These are phyloP conservation scores for Brachionus paranguensis DNA, from an alignment of 1,140 invertebrate genomes.

Conservation along the genomic window DNA sequence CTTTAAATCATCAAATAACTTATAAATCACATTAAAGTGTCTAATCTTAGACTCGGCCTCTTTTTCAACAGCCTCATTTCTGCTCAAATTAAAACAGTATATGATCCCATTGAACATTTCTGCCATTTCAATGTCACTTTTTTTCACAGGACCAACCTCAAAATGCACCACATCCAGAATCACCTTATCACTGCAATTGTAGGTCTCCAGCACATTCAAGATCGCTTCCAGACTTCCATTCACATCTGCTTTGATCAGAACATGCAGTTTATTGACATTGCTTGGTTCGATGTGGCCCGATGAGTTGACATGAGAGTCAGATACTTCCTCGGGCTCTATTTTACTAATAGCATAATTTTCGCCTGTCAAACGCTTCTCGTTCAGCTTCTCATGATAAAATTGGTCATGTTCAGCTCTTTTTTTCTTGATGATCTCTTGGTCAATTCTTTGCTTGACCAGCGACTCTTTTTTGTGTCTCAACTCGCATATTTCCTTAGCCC, in stretches of 20 bases:
- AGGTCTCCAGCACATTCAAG: constrained; percentile 80
- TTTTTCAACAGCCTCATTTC: not conserved
- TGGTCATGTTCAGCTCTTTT: constrained; percentile 64
- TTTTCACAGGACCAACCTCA: constrained; percentile 75
- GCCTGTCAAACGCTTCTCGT: not conserved
- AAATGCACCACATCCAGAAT: constrained; percentile 78
- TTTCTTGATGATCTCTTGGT: constrained; percentile 62
- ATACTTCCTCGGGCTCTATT: not conserved
- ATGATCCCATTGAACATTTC: constrained; percentile 67
- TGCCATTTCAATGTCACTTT: constrained; percentile 78
- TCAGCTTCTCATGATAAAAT: constrained; percentile 26
- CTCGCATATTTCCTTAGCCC: constrained; percentile 41
- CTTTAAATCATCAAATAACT: constrained; percentile 79
- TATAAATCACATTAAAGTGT: constrained; percentile 79
- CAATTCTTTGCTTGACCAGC: constrained; percentile 63
- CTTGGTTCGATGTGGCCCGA: not conserved
- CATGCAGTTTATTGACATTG: not conserved
- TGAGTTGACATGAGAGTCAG: not conserved
- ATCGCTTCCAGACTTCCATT: constrained; percentile 81
- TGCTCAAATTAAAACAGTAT: not conserved
- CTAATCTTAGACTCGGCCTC: constrained; percentile 56
- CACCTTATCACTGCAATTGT: constrained; percentile 68
- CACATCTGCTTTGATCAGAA: constrained; percentile 53
- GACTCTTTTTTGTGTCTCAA: constrained; percentile 51
- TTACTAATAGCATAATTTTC: not conserved